Percentiles rank a stretch among this genome's conserved stretches.
These are phyloP conservation scores for Streblospio benedicti DNA, from an alignment of 1,140 invertebrate species.

Conservation along the genomic window DNA sequence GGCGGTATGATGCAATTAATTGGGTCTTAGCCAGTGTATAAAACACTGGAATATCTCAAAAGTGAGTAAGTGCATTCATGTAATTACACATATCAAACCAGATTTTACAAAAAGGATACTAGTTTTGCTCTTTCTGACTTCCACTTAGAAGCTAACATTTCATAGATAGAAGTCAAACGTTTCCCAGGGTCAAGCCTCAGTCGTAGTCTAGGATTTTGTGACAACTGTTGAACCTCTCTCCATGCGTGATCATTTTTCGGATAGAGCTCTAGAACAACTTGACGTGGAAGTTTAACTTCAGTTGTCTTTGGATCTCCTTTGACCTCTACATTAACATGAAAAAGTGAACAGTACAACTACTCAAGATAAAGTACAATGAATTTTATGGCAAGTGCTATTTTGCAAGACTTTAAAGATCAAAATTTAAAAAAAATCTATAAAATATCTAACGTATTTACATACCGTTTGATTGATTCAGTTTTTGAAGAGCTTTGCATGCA, in stretches of 20 bases:
- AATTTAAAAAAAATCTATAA: neutral
- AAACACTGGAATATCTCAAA: too few relatives aligned
- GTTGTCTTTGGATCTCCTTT: neutral
- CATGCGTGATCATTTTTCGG: constrained; percentile 71
- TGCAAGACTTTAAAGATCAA: too few relatives aligned
- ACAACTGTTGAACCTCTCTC: constrained; percentile 69
- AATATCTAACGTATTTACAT: too few relatives aligned
- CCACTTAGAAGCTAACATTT: constrained; percentile 71
- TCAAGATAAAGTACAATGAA: neutral
- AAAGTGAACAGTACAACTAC: neutral
- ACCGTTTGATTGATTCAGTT: too few relatives aligned
- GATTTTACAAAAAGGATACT: constrained; percentile 49
- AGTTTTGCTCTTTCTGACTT: constrained; percentile 51
- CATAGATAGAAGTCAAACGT: constrained; percentile 62
- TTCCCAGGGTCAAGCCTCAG: constrained; percentile 67
- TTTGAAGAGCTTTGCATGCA: too few relatives aligned
- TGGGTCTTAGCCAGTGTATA: too few relatives aligned
- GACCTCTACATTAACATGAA: neutral
- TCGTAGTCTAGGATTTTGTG: constrained; percentile 82
- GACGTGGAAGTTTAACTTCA: constrained; percentile 62
- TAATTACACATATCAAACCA: constrained; percentile 7
- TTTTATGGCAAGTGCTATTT: neutral
- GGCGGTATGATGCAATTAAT: too few relatives aligned
- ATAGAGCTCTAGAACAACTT: constrained; percentile 66
- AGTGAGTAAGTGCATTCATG: too few relatives aligned